Percentiles rank a stretch among this genome's conserved stretches.
Conservation (phyloP, 2,113 vertebrate genomes). For the Chionis minor region DNA sequence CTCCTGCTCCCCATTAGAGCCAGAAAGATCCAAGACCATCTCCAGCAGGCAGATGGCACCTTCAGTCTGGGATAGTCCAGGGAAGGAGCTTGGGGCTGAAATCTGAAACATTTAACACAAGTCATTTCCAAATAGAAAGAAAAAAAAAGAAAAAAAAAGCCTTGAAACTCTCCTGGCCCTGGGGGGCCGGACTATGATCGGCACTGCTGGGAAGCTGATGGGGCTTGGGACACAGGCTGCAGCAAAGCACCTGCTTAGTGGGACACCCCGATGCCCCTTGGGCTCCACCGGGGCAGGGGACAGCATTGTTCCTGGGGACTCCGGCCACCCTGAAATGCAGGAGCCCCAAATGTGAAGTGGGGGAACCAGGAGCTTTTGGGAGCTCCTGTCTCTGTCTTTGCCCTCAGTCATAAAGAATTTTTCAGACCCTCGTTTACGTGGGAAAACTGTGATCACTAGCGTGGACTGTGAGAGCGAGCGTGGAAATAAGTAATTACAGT, state of each 20-base stretch:
- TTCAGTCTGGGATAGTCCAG: neutral
- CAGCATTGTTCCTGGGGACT: neutral
- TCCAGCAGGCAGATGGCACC: neutral
- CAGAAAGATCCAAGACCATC: neutral
- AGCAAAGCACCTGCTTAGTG: neutral
- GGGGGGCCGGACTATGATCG: neutral
- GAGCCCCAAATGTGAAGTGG: accelerated
- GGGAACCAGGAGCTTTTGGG: neutral
- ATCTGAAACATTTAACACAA: neutral
- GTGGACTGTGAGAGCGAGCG: neutral
- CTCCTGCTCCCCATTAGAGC: accelerated
- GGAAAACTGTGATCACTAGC: neutral
- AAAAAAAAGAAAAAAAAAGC: neutral
- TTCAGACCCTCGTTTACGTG: accelerated
- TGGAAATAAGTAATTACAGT: slow-evolving; percentile 39
- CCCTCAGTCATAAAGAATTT: neutral
- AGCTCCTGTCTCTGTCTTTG: neutral
- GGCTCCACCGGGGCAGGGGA: neutral
- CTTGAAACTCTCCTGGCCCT: neutral
- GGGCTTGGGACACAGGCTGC: neutral
- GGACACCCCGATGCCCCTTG: accelerated
- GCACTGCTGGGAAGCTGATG: neutral
- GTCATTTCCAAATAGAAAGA: neutral
- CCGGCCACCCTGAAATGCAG: neutral
- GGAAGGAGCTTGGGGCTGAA: neutral